Conservation (phyloP, 2,797 vertebrate species). For the Lutra lutra region DNA sequence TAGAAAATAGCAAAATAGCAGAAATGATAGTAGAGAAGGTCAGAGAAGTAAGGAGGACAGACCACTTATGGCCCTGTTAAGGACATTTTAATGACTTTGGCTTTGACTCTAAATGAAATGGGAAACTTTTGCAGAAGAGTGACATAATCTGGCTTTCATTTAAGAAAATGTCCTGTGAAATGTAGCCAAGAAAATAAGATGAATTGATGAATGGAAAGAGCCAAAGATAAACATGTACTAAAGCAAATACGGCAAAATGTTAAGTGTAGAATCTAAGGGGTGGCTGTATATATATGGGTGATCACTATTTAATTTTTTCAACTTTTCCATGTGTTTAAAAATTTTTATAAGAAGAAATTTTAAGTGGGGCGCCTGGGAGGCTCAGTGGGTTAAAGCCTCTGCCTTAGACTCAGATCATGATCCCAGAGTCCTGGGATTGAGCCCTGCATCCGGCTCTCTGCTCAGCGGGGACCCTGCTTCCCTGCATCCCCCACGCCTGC, state of each 20-base stretch:
- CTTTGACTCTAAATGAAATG: conserved; percentile 30
- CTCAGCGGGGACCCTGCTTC: no score
- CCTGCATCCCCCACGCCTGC: no score
- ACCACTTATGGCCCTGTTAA: neutral
- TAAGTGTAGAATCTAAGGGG: neutral
- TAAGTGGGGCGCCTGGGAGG: neutral
- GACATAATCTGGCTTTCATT: neutral
- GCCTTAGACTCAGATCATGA: no score
- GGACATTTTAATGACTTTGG: neutral
- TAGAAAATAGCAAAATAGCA: neutral
- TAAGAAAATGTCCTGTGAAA: conserved; percentile 2
- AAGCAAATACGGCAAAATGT: neutral
- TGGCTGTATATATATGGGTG: neutral
- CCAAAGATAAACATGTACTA: neutral
- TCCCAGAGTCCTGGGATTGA: no score
- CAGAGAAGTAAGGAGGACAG: neutral
- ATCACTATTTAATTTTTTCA: neutral
- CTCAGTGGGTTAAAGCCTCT: no score
- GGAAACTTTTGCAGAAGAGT: neutral
- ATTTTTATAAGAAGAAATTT: neutral
- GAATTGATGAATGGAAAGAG: neutral
- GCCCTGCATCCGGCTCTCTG: no score
- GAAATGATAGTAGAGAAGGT: neutral
- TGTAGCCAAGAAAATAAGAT: neutral
- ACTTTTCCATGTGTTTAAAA: conserved; percentile 23